phyloP scores from a whole-genome alignment of 2,888 invertebrate genomes.

The Theristus sp. region DNA sequence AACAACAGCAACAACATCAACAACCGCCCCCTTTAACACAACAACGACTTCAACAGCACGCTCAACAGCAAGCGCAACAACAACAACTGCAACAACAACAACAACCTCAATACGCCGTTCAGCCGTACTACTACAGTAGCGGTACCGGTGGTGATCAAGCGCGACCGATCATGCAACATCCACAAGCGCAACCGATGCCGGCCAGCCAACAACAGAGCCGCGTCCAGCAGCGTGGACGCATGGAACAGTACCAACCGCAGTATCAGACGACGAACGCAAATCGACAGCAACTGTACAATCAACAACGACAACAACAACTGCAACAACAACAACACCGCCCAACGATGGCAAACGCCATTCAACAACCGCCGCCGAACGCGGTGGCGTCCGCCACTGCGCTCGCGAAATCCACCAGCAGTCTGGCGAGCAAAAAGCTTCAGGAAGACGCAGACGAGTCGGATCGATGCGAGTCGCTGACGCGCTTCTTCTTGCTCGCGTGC shows the following conservation, averaged over 20 bases:
- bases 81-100: not conserved
- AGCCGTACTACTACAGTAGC: too few species aligned
- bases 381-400: not conserved
- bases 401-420: not conserved
- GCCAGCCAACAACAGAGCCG: too few species aligned
- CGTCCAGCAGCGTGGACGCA: too few species aligned
- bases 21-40: not conserved
- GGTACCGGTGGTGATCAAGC: too few species aligned
- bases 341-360: not conserved
- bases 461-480: not conserved
- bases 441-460: not conserved
- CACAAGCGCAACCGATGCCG: too few species aligned
- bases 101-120: too few species aligned
- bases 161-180: too few species aligned
- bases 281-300: not conserved
- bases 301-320: too few species aligned
- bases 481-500: not conserved
- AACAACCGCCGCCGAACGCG: not conserved
- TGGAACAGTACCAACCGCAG: not conserved
- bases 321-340: too few species aligned
- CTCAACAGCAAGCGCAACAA: not conserved
- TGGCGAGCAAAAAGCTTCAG: not conserved
- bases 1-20: not conserved
- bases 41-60: not conserved
- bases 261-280: too few species aligned